A percentile compares a stretch with the other conserved stretches of the same genome.
These are phyloP conservation scores for Semaprochilodus insignis DNA, from an alignment of 2,797 vertebrate genomes.

Conservation along the genomic window DNA sequence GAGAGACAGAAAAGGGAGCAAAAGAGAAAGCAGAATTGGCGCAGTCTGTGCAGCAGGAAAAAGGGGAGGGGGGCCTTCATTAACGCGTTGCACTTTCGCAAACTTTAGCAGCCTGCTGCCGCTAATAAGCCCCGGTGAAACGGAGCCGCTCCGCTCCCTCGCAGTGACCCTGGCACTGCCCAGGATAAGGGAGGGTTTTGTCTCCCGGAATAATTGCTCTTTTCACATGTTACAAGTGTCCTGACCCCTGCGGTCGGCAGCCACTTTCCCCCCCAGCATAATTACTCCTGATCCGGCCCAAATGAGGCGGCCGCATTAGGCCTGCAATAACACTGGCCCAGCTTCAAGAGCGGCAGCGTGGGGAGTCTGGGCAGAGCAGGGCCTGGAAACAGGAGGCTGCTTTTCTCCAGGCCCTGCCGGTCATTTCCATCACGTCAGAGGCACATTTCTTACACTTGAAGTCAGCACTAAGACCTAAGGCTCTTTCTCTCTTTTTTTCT, in stretches of 20 bases:
- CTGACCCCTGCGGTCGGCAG: slow-evolving; percentile 83
- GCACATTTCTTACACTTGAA: slow-evolving; percentile 81
- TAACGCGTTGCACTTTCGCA: slow-evolving; percentile 82
- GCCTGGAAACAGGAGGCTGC: slow-evolving; percentile 79
- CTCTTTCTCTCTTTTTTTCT: slow-evolving; percentile 60
- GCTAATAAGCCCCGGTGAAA: slow-evolving; percentile 84
- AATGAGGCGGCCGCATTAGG: slow-evolving; percentile 82
- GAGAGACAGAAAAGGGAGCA: not conserved
- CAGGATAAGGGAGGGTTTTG: slow-evolving; percentile 84
- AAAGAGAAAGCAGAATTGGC: slow-evolving; percentile 64
- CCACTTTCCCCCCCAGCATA: slow-evolving; percentile 76
- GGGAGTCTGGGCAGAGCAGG: slow-evolving; percentile 78
- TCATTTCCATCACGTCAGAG: slow-evolving; percentile 84
- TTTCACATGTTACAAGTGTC: slow-evolving; percentile 88
- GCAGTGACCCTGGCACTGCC: slow-evolving; percentile 80
- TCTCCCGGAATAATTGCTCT: slow-evolving; percentile 87
- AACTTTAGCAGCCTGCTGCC: slow-evolving; percentile 78
- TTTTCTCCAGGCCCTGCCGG: slow-evolving; percentile 69
- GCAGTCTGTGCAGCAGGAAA: slow-evolving; percentile 63
- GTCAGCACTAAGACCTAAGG: slow-evolving; percentile 75
- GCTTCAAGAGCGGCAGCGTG: slow-evolving; percentile 76
- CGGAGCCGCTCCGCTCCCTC: slow-evolving; percentile 74
- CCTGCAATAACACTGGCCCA: slow-evolving; percentile 81
- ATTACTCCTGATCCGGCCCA: slow-evolving; percentile 85
- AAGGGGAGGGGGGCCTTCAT: slow-evolving; percentile 70